Conservation (phyloP, 1,140 invertebrate species). For the Apolygus lucorum region DNA sequence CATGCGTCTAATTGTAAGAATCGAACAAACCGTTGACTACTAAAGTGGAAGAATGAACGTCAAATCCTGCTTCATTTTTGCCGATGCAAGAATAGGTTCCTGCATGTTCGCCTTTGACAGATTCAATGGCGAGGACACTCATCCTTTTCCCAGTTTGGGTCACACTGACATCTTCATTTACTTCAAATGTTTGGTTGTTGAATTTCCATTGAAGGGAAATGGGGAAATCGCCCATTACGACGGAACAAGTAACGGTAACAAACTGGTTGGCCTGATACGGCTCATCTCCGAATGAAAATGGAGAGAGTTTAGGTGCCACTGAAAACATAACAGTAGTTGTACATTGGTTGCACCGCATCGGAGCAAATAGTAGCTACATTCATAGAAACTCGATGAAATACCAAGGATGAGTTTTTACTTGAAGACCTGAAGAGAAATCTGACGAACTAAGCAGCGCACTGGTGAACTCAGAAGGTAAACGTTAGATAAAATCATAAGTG, state of each 20-base stretch:
- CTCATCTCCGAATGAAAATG: constrained; percentile 51
- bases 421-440: no score
- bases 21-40: constrained; percentile 35
- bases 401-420: no score
- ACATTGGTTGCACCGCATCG: no score
- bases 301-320: constrained; percentile 53
- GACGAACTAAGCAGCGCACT: no score
- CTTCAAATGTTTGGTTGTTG: constrained; percentile 39
- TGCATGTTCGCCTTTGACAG: constrained; percentile 46
- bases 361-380: no score
- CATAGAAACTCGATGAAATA: no score
- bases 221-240: constrained; percentile 62
- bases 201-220: constrained; percentile 58
- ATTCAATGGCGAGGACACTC: constrained; percentile 40
- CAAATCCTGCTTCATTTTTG: constrained; percentile 56
- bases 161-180: constrained; percentile 47
- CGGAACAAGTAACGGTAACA: constrained; percentile 54
- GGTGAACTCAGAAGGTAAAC: no score
- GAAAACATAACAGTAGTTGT: no score
- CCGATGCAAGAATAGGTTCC: constrained; percentile 55
- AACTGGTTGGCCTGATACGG: constrained; percentile 39
- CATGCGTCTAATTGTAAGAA: no score
- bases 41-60: constrained; percentile 30
- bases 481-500: no score
- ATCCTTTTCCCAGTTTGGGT: constrained; percentile 57